Conservation (phyloP, 92 coral and sea anemone species). For the Porites rus region DNA sequence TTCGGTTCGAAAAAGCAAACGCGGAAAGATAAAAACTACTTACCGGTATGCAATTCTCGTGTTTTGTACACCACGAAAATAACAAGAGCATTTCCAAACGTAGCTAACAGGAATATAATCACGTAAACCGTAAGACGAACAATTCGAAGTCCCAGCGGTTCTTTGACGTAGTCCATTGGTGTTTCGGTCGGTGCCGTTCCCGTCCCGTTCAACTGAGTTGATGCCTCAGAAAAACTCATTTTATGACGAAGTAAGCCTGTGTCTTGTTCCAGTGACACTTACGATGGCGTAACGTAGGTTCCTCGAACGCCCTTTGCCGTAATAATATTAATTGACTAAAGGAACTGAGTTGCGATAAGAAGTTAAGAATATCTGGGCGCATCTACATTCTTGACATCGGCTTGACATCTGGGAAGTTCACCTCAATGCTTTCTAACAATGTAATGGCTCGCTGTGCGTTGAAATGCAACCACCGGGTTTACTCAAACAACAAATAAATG, state of each 20-base stretch:
- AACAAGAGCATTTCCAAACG: conserved; percentile 92
- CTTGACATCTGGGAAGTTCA: conserved; percentile 27
- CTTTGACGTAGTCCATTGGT: conserved; percentile 31
- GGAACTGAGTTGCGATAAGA: not conserved
- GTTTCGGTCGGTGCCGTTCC: not conserved
- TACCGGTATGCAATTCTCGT: conserved; percentile 91
- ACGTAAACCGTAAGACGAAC: conserved; percentile 81
- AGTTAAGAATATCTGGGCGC: conserved; percentile 13
- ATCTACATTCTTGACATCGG: not conserved
- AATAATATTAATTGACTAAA: too few species aligned
- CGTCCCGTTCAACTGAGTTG: conserved; percentile 17
- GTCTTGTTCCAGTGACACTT: conserved; percentile 13
- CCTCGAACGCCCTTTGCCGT: too few species aligned
- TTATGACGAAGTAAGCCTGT: not conserved
- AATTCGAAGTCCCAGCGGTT: conserved; percentile 89
- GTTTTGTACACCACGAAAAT: conserved; percentile 97
- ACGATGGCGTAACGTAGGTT: not conserved
- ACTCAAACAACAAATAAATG: conserved; percentile 47
- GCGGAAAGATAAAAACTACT: not conserved
- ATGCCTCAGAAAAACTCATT: conserved; percentile 17
- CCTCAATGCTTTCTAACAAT: not conserved
- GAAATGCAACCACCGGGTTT: conserved; percentile 37
- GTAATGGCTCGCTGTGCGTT: conserved; percentile 29
- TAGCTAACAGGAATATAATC: conserved; percentile 89
- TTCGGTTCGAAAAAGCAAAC: not conserved